A percentile compares a stretch with the other conserved stretches of the same genome.
Conservation (phyloP, 2,797 vertebrate species). For the Mus minutoides region DNA sequence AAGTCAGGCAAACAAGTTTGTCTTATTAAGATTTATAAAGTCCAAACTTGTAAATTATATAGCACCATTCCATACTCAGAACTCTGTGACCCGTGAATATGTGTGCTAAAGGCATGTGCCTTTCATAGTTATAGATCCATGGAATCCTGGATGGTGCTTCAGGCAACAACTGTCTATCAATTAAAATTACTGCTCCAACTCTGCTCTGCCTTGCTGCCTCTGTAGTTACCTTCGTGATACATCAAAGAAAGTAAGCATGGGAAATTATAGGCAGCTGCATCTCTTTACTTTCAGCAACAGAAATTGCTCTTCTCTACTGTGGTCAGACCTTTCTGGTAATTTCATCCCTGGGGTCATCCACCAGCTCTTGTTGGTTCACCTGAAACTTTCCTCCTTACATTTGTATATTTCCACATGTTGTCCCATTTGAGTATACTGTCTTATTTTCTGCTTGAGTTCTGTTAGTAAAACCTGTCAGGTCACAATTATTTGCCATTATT, state of each 20-base stretch:
- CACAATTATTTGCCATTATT: slow-evolving; percentile 16
- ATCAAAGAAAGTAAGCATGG: background rate
- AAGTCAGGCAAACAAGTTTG: background rate
- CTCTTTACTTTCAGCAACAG: background rate
- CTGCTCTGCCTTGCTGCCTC: background rate
- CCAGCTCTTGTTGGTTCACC: background rate
- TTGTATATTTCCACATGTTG: background rate
- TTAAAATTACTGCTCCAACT: background rate
- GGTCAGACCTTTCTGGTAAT: background rate
- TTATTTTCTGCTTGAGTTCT: slow-evolving; percentile 34
- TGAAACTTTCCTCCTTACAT: background rate
- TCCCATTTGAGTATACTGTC: background rate
- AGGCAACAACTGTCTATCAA: background rate
- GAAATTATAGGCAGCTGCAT: background rate
- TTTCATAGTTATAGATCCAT: background rate
- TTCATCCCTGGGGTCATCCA: background rate
- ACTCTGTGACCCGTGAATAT: background rate
- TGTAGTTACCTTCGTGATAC: background rate
- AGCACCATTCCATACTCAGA: background rate
- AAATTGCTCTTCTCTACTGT: slow-evolving; percentile 14
- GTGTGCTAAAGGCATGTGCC: background rate
- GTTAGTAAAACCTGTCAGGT: background rate
- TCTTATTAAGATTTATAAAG: background rate
- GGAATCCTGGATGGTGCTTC: background rate
- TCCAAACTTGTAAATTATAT: background rate